Percentiles rank a stretch among this genome's conserved stretches.
Evolutionary conservation across 2,888 invertebrate species (phyloP).

Genomic region (Neelides folsomi): DNA sequence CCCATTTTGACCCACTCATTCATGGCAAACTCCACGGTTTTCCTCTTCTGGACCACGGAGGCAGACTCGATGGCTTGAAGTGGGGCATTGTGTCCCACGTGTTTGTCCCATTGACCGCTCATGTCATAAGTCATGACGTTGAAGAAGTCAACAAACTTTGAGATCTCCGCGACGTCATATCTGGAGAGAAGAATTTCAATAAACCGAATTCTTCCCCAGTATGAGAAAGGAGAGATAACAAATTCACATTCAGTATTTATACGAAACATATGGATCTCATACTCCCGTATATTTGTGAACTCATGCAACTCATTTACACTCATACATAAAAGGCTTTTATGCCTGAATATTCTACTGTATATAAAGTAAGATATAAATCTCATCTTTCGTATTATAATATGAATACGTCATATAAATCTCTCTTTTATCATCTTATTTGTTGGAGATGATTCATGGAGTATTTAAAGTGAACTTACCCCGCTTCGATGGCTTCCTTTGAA

Average conservation of each 20-base stretch:
- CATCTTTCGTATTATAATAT: too few species aligned
- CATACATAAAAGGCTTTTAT: too few species aligned
- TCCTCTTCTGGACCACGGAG: slow-evolving; percentile 79
- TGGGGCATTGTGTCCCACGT: slow-evolving; percentile 85
- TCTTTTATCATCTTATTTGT: too few species aligned
- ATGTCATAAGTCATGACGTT: slow-evolving; percentile 94
- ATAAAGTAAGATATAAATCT: too few species aligned
- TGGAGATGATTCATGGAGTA: neutral
- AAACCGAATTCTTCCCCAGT: too few species aligned
- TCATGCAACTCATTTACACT: too few species aligned
- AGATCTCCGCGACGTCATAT: slow-evolving; percentile 84
- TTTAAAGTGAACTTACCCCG: slow-evolving; percentile 46
- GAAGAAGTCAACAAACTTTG: slow-evolving; percentile 83
- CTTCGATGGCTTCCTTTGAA: slow-evolving; percentile 82
- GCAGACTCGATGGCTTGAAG: slow-evolving; percentile 77
- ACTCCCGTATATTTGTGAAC: too few species aligned
- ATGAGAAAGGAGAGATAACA: too few species aligned
- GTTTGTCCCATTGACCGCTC: slow-evolving; percentile 87
- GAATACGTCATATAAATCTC: too few species aligned
- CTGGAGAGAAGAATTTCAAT: slow-evolving; percentile 34
- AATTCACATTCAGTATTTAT: too few species aligned
- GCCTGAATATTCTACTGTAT: too few species aligned
- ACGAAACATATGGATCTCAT: too few species aligned
- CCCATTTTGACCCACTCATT: slow-evolving; percentile 87
- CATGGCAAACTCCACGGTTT: slow-evolving; percentile 81